Percentiles rank a stretch among this genome's conserved stretches.
These are phyloP conservation scores for Ctenodactylus gundi DNA, from an alignment of 2,113 vertebrate species.

Conservation along the genomic window DNA sequence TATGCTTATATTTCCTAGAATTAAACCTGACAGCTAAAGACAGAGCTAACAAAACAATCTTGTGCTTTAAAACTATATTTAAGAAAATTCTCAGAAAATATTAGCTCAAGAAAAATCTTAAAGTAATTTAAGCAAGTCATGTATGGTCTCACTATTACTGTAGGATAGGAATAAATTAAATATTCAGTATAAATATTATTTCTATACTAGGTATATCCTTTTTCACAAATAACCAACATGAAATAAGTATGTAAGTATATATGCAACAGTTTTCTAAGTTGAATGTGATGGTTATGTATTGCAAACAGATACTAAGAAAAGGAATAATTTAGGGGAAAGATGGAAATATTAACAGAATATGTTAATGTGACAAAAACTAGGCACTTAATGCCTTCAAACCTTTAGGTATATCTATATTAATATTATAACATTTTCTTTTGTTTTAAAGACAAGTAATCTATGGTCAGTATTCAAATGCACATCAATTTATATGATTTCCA, in stretches of 20 bases:
- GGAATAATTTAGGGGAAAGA: no score
- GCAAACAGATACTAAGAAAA: no score
- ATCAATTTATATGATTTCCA: neutral
- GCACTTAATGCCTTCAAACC: neutral
- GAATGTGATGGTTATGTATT: no score
- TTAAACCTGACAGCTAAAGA: conserved; percentile 28
- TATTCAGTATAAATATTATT: neutral
- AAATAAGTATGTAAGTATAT: no score
- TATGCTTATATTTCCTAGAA: neutral
- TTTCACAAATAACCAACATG: no score
- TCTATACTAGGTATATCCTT: neutral
- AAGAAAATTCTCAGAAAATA: conserved; percentile 24
- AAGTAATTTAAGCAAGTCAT: neutral
- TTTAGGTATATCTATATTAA: neutral
- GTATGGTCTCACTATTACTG: neutral
- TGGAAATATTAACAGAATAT: neutral
- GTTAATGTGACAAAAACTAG: neutral
- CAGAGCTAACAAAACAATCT: neutral
- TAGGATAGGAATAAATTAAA: conserved; percentile 30
- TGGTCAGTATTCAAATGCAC: neutral
- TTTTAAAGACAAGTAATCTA: neutral
- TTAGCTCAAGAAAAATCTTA: neutral
- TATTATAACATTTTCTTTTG: neutral
- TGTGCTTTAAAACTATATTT: conserved; percentile 11
- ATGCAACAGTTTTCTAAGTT: no score